A percentile compares a stretch with the other conserved stretches of the same genome.
Evolutionary conservation across 2,888 invertebrate genomes (phyloP).

Genomic region (Latrodectus hesperus): DNA sequence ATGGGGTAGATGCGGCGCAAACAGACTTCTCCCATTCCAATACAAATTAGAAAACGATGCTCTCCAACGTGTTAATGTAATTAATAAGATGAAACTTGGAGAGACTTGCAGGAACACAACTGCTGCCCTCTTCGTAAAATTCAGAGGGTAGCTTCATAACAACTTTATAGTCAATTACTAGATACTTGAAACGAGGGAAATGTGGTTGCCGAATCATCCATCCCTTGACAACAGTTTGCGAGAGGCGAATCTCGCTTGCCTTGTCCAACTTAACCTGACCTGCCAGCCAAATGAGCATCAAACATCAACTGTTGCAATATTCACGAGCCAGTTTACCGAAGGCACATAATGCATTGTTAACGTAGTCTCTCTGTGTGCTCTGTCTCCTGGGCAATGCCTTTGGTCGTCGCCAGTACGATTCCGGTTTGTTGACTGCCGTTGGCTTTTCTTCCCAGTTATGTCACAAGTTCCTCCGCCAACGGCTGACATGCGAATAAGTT

Average conservation of each 20-base stretch:
- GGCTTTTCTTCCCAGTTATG: conserved; percentile 62
- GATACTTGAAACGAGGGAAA: conserved; percentile 52
- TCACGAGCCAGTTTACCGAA: conserved; percentile 67
- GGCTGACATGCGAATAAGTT: conserved; percentile 36
- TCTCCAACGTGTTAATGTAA: conserved; percentile 64
- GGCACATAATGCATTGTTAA: conserved; percentile 68
- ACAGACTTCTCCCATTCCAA: conserved; percentile 43
- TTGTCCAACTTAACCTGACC: conserved; percentile 61
- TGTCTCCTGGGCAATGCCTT: conserved; percentile 29
- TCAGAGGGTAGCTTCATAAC: conserved; percentile 57
- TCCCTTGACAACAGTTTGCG: conserved; percentile 65
- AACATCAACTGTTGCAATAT: conserved; percentile 68
- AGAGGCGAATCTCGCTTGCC: conserved; percentile 24
- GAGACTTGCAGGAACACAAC: conserved; percentile 20
- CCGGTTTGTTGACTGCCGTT: conserved; percentile 24
- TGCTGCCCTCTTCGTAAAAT: neutral
- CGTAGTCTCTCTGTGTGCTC: conserved; percentile 38
- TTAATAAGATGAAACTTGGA: conserved; percentile 62
- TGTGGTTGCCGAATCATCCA: conserved; percentile 41
- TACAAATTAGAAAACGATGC: conserved; percentile 57
- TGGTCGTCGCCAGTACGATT: conserved; percentile 9
- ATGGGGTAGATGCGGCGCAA: conserved; percentile 42
- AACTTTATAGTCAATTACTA: conserved; percentile 68
- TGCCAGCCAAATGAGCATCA: conserved; percentile 67
- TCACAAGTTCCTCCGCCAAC: conserved; percentile 44